Base-by-base conservation (phyloP, 2,113 vertebrate species). In the Petromus typicus region DNA sequence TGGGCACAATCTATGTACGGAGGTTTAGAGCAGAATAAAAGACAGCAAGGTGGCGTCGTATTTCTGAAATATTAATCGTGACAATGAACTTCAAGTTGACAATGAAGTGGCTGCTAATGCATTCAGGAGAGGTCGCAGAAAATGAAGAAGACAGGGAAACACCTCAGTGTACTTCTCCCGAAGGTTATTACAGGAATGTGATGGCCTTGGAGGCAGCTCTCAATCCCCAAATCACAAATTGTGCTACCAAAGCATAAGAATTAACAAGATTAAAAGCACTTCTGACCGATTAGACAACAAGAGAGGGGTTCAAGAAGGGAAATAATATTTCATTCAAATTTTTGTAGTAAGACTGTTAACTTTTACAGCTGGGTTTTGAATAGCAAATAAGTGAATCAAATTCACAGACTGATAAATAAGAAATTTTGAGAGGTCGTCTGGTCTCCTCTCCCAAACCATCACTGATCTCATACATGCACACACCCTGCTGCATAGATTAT, bases 21-120 rank as follows among this genome's bases (percentile, higher is more conserved):
- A 90, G 40, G 18, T 32, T 82, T 61, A 82, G 86, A 79, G 91
- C 10, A 90, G 56, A 61, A 63, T 17, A 61, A 79, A 91, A 69
- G n/a, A 67, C 67, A 43, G n/a, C 56, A 89, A 71, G 12, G 80
- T 86, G 63, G 69, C 45, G 81, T 93, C 69, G 67, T 81, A 93
- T 57, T 71, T 89, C 89, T 95, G 80, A 96, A 96, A 95, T 96
- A 97, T 96, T 96, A 86, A 97, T 88, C 66, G 88, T 82, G 61
- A 25, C 30, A 61, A 34, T 95, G 64, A 95, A 80, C 63, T 95
- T 95, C 80, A 94, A 12, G 91, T 96, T 95, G 63, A 78, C 63
- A 93, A 34, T 87, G 45, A 92, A 92, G 78, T 75, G 37, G 14
- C 66, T 84, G n/a, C 48, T 43, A 90, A 66, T 34, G 1, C 27